Evolutionary conservation across 2,888 invertebrate species (phyloP).

Genomic region (Idaea dimidiata): DNA sequence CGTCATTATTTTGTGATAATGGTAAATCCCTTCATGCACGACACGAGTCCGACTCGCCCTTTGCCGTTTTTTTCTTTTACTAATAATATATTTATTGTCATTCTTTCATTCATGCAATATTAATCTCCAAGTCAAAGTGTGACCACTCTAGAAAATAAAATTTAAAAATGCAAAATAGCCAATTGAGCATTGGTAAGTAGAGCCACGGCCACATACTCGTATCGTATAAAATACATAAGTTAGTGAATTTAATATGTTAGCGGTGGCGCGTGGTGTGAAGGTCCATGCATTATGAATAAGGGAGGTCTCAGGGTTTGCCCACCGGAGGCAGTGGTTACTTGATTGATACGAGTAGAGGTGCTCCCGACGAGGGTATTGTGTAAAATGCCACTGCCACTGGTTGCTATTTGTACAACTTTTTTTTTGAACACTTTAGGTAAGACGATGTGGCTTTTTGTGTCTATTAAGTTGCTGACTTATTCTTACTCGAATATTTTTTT

Average conservation of each 20-base stretch:
- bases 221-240: conserved; percentile 8
- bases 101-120: background rate
- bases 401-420: conserved; percentile 6
- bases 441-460: background rate
- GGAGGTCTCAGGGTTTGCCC: conserved; percentile 33
- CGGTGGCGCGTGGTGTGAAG: conserved; percentile 36
- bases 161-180: background rate
- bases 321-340: conserved; percentile 35
- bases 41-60: too few species aligned
- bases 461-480: background rate
- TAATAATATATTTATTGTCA: too few species aligned
- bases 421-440: background rate
- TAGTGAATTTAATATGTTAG: conserved; percentile 33
- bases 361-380: conserved; percentile 23
- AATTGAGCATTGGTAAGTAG: background rate
- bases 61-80: too few species aligned
- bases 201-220: background rate
- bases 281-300: conserved; percentile 58
- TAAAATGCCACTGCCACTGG: conserved; percentile 17
- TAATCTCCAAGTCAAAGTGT: background rate
- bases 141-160: background rate
- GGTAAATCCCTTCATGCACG: too few species aligned
- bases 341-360: conserved; percentile 59
- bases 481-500: too few species aligned
- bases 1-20: too few species aligned